phyloP scores from a whole-genome alignment of 2,888 invertebrate genomes.

The Phania funesta region DNA sequence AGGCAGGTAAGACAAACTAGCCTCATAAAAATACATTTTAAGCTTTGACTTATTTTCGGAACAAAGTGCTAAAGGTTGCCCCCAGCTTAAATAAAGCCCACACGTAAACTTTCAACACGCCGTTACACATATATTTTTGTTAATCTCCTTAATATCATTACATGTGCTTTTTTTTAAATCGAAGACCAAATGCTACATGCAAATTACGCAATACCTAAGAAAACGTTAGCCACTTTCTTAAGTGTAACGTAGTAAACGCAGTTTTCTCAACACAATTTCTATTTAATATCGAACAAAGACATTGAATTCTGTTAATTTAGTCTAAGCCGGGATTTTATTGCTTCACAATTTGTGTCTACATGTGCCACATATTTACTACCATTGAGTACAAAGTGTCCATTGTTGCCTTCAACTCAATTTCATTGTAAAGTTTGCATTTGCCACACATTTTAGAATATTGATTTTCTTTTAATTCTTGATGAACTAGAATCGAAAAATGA shows the following conservation, averaged over 20 bases:
- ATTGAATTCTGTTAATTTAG: slow-evolving; percentile 45
- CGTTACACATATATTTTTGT: no score
- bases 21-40: no score
- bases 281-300: slow-evolving; percentile 8
- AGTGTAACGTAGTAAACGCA: background rate
- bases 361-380: background rate
- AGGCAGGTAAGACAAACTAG: no score
- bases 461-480: slow-evolving; percentile 50
- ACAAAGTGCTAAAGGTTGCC: no score
- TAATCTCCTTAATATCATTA: no score
- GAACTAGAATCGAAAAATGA: slow-evolving; percentile 17
- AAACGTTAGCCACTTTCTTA: background rate
- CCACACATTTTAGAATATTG: slow-evolving; percentile 8
- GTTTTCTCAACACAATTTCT: background rate
- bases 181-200: no score
- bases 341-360: background rate
- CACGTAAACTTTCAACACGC: no score
- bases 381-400: background rate
- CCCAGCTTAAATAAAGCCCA: no score
- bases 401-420: slow-evolving; percentile 29
- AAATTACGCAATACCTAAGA: no score
- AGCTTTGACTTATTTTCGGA: no score
- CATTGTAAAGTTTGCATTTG: slow-evolving; percentile 16
- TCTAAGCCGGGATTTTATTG: slow-evolving; percentile 50
- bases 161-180: no score